Conservation (phyloP, 2,888 invertebrate genomes). For the Andrena haemorrhoa region DNA sequence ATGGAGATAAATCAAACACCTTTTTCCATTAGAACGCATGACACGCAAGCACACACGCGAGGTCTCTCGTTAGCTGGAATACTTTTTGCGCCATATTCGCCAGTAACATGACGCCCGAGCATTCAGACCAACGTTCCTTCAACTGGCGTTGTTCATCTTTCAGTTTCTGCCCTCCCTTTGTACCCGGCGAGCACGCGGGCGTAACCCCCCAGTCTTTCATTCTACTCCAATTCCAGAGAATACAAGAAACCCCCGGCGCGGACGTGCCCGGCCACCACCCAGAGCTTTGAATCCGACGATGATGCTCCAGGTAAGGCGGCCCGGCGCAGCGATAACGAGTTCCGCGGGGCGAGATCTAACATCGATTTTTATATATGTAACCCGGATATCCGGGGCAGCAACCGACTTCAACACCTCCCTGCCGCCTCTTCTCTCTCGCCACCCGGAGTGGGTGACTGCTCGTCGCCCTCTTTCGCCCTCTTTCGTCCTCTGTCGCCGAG, state of each 20-base stretch:
- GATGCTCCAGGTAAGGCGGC: slow-evolving; percentile 49
- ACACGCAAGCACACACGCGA: neutral
- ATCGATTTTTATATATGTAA: slow-evolving; percentile 60
- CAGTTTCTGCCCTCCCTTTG: slow-evolving; percentile 39
- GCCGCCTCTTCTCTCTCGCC: slow-evolving; percentile 20
- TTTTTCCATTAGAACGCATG: neutral
- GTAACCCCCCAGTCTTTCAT: slow-evolving; percentile 35
- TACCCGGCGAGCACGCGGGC: slow-evolving; percentile 15
- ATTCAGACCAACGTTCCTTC: slow-evolving; percentile 27
- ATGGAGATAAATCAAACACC: too few relatives aligned
- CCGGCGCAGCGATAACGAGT: slow-evolving; percentile 53
- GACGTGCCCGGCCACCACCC: slow-evolving; percentile 5
- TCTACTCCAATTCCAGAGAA: slow-evolving; percentile 58
- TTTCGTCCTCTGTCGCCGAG: slow-evolving; percentile 45
- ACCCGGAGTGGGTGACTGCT: neutral
- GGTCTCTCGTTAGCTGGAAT: neutral
- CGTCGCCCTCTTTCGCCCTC: slow-evolving; percentile 43
- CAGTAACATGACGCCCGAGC: slow-evolving; percentile 9
- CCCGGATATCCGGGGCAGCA: slow-evolving; percentile 41
- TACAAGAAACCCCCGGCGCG: slow-evolving; percentile 40
- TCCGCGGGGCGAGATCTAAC: slow-evolving; percentile 46
- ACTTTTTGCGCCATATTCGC: neutral
- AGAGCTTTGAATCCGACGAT: slow-evolving; percentile 48
- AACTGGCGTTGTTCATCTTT: slow-evolving; percentile 48
- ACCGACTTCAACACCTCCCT: slow-evolving; percentile 38